Base-by-base conservation (phyloP, 2,888 invertebrate genomes). In the Tethea ocularis region DNA sequence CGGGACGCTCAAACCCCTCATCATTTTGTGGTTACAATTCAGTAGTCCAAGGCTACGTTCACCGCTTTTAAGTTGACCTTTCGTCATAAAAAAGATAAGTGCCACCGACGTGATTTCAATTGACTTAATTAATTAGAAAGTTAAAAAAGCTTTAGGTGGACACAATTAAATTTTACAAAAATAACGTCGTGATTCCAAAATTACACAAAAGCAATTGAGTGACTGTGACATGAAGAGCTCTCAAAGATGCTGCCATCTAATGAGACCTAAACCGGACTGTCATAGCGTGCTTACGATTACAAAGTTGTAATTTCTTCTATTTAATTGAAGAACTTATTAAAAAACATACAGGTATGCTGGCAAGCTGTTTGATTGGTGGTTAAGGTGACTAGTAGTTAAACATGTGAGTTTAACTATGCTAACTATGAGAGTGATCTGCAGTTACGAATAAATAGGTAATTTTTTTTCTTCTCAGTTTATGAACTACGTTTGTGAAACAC, bases 211-310 rank as follows among this genome's bases (percentile, higher is more conserved):
- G 1, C 5, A 36, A 13, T 22, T 36, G 20, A 52, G 36, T 60
- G 69, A 64, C 56, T 60, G 59, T 59, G 63, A 64, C 53, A 58
- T 52, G 51, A 61, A 64, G 58, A 61, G 59, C 62, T 59, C 66
- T 72, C 52, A 51, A 51, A 58, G 46, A 60, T 33, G 57, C 69
- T 60, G 59, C 57, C 54, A 61, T 66, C 60, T 78, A 75, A 78
- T 75, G 75, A 78, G 66, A 67, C 62, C 58, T 60, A 67, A 75
- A 69, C 68, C 75, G 33, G 13, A n/a, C 38, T 38, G 38, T 38
- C 38, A n/a, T n/a, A 5, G n/a, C 38, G 38, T 38, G 38, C 6
- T 46, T 46, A 20, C 10, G 46, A 46, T 17, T 41, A 41, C 13
- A 36, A 36, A 15, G 36, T 15, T 36, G 15, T 36, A 36, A 2